Evolutionary conservation across 1,140 invertebrate species (phyloP).

Genomic region (Lepidurus packardi): DNA sequence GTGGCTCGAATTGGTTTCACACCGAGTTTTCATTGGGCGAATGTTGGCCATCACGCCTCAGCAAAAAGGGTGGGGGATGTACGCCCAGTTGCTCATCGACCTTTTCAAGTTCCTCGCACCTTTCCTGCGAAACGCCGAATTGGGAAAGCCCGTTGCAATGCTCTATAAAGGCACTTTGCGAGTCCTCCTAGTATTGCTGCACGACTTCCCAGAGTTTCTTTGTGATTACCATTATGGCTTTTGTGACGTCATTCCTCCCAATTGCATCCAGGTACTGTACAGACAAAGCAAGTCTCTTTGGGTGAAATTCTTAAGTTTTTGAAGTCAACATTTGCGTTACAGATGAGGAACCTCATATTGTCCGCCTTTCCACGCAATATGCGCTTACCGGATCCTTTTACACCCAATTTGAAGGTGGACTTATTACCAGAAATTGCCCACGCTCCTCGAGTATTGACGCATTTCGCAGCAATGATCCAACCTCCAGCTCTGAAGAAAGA

Average conservation of each 20-base stretch:
- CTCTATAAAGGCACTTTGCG: conserved; percentile 94
- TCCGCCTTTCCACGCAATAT: conserved; percentile 97
- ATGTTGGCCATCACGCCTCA: conserved; percentile 80
- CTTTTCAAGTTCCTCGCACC: conserved; percentile 95
- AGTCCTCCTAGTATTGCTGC: conserved; percentile 89
- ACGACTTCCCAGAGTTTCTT: conserved; percentile 98
- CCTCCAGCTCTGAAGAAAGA: conserved; percentile 86
- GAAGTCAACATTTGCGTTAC: conserved; percentile 34
- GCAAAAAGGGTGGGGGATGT: conserved; percentile 75
- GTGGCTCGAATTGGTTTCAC: conserved; percentile 95
- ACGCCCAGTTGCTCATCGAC: conserved; percentile 86
- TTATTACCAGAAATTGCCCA: conserved; percentile 76
- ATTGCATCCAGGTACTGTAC: conserved; percentile 69
- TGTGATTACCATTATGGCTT: conserved; percentile 99
- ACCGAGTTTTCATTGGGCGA: conserved; percentile 90
- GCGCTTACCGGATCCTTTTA: conserved; percentile 96
- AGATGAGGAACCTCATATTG: conserved; percentile 93
- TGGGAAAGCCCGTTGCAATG: conserved; percentile 84
- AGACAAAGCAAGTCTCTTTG: conserved; percentile 44
- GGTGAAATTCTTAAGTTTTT: conserved; percentile 24
- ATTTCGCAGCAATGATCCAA: conserved; percentile 81
- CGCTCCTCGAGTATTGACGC: conserved; percentile 80
- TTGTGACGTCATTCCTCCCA: conserved; percentile 97
- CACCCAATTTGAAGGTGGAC: conserved; percentile 94
- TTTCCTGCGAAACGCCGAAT: conserved; percentile 91